These are phyloP conservation scores for Drosophila bifasciata DNA, from an alignment of 1,140 invertebrate genomes.

Conservation along the genomic window DNA sequence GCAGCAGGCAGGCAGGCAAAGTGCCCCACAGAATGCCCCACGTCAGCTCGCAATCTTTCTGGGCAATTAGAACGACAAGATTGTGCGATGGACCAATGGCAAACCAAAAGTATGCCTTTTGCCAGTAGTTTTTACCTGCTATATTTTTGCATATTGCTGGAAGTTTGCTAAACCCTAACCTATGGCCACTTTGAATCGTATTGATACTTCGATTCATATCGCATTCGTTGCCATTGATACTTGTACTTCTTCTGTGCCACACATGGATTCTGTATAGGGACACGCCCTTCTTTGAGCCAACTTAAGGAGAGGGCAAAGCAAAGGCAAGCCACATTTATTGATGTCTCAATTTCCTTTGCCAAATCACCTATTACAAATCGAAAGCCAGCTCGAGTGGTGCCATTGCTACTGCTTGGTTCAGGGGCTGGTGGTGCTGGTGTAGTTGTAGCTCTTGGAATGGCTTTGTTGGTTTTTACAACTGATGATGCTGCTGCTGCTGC, in stretches of 20 bases:
- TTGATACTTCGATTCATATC: background rate
- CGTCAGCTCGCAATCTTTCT: slow-evolving; percentile 19
- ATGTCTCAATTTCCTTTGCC: slow-evolving; percentile 81
- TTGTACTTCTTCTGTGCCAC: slow-evolving; percentile 8
- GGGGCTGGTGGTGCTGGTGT: slow-evolving; percentile 9
- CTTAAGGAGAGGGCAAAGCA: slow-evolving; percentile 32
- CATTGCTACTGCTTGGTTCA: slow-evolving; percentile 18
- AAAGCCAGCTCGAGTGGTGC: slow-evolving; percentile 46
- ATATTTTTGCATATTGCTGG: background rate
- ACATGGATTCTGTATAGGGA: background rate
- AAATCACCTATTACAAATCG: slow-evolving; percentile 83
- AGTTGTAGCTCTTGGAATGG: slow-evolving; percentile 6
- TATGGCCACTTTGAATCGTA: too few species aligned
- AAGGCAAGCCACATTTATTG: slow-evolving; percentile 77
- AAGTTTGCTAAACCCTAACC: too few species aligned
- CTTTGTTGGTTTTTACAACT: slow-evolving; percentile 78
- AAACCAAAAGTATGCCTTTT: slow-evolving; percentile 20
- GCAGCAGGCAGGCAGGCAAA: slow-evolving; percentile 3
- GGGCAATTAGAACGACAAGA: slow-evolving; percentile 62
- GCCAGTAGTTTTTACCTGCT: slow-evolving; percentile 5
- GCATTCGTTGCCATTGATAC: background rate
- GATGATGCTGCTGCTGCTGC: slow-evolving; percentile 35
- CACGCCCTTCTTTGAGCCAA: slow-evolving; percentile 7
- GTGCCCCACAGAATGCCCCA: slow-evolving; percentile 24
- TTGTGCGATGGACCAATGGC: slow-evolving; percentile 22